These are phyloP conservation scores for Catocala sponsa DNA, from an alignment of 2,888 invertebrate genomes.

Conservation along the genomic window DNA sequence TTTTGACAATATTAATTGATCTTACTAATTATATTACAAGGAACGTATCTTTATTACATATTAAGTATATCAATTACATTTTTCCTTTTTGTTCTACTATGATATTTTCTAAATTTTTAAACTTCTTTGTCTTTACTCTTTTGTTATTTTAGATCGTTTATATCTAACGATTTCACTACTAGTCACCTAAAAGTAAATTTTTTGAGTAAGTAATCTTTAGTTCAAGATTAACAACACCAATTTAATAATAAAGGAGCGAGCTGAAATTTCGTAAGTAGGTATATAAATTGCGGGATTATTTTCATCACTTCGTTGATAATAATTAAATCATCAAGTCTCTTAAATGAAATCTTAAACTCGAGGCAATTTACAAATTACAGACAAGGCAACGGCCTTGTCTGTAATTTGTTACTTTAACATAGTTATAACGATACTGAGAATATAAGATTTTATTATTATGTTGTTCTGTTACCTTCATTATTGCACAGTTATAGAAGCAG, in stretches of 20 bases:
- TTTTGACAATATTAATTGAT: conserved; percentile 9
- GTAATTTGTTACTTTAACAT: conserved; percentile 13
- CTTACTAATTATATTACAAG: neutral
- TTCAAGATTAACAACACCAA: neutral
- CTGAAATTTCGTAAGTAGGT: neutral
- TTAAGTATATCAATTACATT: too few species aligned
- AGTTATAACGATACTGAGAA: conserved; percentile 3
- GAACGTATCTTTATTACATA: neutral
- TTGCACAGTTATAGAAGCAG: conserved; percentile 1
- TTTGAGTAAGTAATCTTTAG: too few species aligned
- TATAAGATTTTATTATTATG: neutral
- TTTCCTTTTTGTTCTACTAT: too few species aligned
- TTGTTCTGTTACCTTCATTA: too few species aligned
- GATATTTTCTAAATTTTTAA: too few species aligned
- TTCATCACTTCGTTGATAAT: conserved; percentile 10
- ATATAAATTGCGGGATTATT: conserved; percentile 16
- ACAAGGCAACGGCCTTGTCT: conserved; percentile 12
- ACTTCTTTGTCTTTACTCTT: too few species aligned
- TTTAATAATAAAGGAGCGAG: conserved; percentile 5
- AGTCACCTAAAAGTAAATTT: too few species aligned
- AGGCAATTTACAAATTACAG: too few species aligned
- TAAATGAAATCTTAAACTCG: conserved; percentile 21
- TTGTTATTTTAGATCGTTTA: too few species aligned
- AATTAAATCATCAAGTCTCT: conserved; percentile 20
- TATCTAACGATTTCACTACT: too few species aligned